Conservation (phyloP, 2,888 invertebrate species). For the Sericinus montela region DNA sequence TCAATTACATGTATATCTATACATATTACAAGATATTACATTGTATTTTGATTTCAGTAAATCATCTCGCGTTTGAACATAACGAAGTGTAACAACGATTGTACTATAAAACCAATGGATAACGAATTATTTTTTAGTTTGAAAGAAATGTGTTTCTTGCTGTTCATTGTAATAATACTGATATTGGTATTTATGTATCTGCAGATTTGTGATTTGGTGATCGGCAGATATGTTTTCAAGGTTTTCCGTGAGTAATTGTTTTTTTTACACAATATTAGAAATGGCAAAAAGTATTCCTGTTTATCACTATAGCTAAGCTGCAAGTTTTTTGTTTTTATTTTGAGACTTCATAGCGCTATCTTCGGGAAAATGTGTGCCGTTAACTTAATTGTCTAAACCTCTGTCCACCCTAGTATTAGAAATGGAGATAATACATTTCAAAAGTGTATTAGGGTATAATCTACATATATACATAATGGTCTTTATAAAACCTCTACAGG, state of each 20-base stretch:
- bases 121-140: slow-evolving; percentile 10
- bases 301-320: no score
- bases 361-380: no score
- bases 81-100: not conserved
- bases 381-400: no score
- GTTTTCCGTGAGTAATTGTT: slow-evolving; percentile 59
- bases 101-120: slow-evolving; percentile 11
- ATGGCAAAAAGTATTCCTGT: no score
- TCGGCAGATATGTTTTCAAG: slow-evolving; percentile 48
- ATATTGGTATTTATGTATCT: slow-evolving; percentile 51
- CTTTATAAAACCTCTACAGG: no score
- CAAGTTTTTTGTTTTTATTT: no score
- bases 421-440: no score
- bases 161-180: slow-evolving; percentile 41
- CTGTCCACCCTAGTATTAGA: no score
- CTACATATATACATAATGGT: no score
- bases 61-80: not conserved
- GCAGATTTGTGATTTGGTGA: slow-evolving; percentile 54
- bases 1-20: not conserved
- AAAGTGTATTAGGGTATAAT: no score
- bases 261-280: no score
- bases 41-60: slow-evolving; percentile 4
- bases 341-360: no score
- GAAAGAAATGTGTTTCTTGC: slow-evolving; percentile 49
- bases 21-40: not conserved